Conservation (phyloP, 2,797 vertebrate genomes). For the Pseudochaenichthys georgianus region DNA sequence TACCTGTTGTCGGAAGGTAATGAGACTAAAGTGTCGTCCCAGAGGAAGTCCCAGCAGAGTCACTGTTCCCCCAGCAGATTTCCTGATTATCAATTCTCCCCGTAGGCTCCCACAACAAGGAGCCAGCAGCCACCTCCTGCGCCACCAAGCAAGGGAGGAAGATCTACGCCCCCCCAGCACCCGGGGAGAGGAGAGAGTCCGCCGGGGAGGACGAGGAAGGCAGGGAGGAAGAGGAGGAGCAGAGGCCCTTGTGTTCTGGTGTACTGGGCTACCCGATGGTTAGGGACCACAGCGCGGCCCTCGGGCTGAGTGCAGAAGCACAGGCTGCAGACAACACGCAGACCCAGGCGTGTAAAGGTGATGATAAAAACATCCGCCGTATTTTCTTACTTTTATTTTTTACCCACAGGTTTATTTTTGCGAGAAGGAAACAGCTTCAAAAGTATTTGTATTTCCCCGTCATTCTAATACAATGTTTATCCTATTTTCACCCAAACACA, state of each 20-base stretch:
- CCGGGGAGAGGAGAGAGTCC: conserved; percentile 81
- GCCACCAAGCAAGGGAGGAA: conserved; percentile 76
- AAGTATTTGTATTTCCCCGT: background rate
- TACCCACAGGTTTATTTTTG: background rate
- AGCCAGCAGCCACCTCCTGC: conserved; percentile 70
- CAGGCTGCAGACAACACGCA: conserved; percentile 78
- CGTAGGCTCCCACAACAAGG: conserved; percentile 74
- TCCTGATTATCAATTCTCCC: conserved; percentile 52
- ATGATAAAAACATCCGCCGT: background rate
- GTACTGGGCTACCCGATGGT: conserved; percentile 87
- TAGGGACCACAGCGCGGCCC: conserved; percentile 83
- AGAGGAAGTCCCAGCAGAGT: conserved; percentile 27
- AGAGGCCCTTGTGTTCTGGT: conserved; percentile 90
- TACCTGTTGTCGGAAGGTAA: conserved; percentile 61
- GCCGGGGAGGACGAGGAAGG: conserved; percentile 60
- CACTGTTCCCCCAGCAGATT: conserved; percentile 42
- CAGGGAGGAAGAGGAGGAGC: conserved; percentile 89
- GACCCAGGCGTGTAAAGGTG: conserved; percentile 89
- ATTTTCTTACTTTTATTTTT: background rate
- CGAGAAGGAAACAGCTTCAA: background rate
- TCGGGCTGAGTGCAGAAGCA: conserved; percentile 80
- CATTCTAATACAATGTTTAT: background rate
- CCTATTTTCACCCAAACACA: too few species aligned
- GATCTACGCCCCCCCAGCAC: conserved; percentile 66
- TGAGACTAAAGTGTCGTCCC: conserved; percentile 47